Conservation (phyloP, 1,140 invertebrate genomes). For the Probaryconus sp. region DNA sequence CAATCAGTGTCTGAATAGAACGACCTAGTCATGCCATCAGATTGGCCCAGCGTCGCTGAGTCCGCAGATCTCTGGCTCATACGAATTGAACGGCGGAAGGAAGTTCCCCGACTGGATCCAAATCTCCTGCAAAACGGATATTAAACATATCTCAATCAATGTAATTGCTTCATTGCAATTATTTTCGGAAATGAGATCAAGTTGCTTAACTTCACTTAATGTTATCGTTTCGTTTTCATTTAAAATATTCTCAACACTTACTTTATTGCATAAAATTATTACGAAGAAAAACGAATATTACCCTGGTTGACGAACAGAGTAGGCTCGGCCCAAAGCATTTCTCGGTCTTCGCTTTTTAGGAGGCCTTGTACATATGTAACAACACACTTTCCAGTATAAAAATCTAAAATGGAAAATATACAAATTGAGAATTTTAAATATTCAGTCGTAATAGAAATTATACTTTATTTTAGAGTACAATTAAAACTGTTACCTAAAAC, state of each 20-base stretch:
- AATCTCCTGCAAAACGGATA: slow-evolving; percentile 69
- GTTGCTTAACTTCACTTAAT: slow-evolving; percentile 23
- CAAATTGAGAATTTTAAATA: slow-evolving; percentile 1
- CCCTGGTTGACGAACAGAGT: slow-evolving; percentile 71
- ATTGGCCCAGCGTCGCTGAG: slow-evolving; percentile 76
- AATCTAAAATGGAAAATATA: too few species aligned
- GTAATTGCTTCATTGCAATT: slow-evolving; percentile 55
- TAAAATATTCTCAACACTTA: slow-evolving; percentile 12
- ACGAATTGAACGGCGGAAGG: slow-evolving; percentile 82
- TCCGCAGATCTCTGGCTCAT: slow-evolving; percentile 85
- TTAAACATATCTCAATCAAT: slow-evolving; percentile 61
- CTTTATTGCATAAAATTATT: slow-evolving; percentile 16
- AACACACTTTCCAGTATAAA: slow-evolving; percentile 93
- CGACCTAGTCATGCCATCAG: slow-evolving; percentile 79
- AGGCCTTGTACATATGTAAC: slow-evolving; percentile 90
- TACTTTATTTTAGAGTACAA: too few species aligned
- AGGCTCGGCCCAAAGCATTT: slow-evolving; percentile 63
- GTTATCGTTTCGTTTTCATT: slow-evolving; percentile 43
- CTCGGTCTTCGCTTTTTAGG: slow-evolving; percentile 81
- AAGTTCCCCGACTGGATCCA: slow-evolving; percentile 73
- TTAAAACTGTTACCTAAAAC: slow-evolving; percentile 90
- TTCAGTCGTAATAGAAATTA: too few species aligned
- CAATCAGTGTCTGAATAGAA: slow-evolving; percentile 81
- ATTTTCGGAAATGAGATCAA: slow-evolving; percentile 51
- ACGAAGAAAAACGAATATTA: too few species aligned